Base-by-base conservation (phyloP, 1,140 invertebrate species). In the Hormaphis cornu region DNA sequence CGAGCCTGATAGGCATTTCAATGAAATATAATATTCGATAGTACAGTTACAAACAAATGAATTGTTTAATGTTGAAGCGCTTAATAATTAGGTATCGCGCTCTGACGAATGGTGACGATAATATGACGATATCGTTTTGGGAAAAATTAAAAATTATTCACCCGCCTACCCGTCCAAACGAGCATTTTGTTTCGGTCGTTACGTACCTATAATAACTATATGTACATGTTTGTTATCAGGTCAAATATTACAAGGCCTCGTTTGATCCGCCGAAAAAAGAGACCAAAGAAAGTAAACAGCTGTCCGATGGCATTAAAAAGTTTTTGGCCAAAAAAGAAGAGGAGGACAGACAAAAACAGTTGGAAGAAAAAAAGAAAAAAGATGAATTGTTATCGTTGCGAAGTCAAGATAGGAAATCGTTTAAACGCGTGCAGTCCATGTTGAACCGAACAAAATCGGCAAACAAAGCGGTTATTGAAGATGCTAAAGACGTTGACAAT, bases 191-290 rank as follows among this genome's bases (percentile, higher is more conserved):
- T n/a, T n/a, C n/a, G n/a, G n/a, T n/a, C n/a, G n/a, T n/a, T n/a
- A n/a, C n/a, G n/a, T n/a, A n/a, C n/a, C n/a, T n/a, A n/a, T n/a
- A n/a, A n/a, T n/a, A n/a, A n/a, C n/a, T n/a, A n/a, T n/a, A n/a
- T n/a, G n/a, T n/a, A n/a, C n/a, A n/a, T n/a, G n/a, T 52, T 54
- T 50, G 70, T 35, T 20, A 26, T 3, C 40, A 72, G 33, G 52
- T 56, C 66, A 71, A 69, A n/a, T 73, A 35, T 30, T 72, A 61
- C 26, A 73, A 72, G 74, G 88, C 88, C 0, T 86, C 86, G 73
- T 90, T 89, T 76, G 81, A 86, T 50, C 86, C 90, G n/a, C 87
- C 89, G 0, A 93, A 92, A 76, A 92, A 92, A 75, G 82, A 87
- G 69, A 81, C 82, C 56, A 87, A 87, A 33, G 83, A 82, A 70